A percentile compares a stretch with the other conserved stretches of the same genome.
These are phyloP conservation scores for Eupsittula cactorum DNA, from an alignment of 2,113 vertebrate genomes.

Conservation along the genomic window DNA sequence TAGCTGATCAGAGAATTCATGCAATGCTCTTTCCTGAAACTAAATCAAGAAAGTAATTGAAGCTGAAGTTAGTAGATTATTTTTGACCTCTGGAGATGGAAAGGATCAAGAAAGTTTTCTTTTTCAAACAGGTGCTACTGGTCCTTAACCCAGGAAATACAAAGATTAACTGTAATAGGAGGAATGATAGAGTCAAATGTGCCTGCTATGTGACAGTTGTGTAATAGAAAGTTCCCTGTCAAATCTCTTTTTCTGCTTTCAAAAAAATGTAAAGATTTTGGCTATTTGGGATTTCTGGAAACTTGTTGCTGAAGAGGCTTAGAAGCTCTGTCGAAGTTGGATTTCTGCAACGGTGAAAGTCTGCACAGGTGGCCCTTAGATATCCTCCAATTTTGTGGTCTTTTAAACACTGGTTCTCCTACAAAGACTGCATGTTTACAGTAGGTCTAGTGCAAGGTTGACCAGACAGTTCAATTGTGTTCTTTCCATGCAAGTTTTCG, in stretches of 20 bases:
- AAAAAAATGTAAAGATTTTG: background rate
- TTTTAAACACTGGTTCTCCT: background rate
- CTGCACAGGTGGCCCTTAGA: background rate
- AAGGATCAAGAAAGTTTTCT: background rate
- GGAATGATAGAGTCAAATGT: background rate
- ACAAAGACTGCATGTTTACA: accelerated
- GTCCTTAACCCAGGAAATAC: background rate
- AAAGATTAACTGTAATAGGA: background rate
- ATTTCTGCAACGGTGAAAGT: background rate
- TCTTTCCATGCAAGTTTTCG: background rate
- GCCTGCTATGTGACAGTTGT: background rate
- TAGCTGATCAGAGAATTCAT: background rate
- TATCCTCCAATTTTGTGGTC: background rate
- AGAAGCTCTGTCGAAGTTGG: background rate
- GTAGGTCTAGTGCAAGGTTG: background rate
- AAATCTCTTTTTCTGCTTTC: background rate
- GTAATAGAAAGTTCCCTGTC: background rate
- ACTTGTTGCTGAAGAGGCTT: background rate
- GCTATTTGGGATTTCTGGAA: background rate
- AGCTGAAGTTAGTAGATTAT: background rate
- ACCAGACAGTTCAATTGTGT: background rate
- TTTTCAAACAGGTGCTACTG: background rate
- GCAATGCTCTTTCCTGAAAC: background rate
- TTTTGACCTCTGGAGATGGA: background rate
- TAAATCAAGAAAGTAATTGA: background rate